Conservation (phyloP, 2,888 invertebrate genomes). For the Esperia sulphurella region DNA sequence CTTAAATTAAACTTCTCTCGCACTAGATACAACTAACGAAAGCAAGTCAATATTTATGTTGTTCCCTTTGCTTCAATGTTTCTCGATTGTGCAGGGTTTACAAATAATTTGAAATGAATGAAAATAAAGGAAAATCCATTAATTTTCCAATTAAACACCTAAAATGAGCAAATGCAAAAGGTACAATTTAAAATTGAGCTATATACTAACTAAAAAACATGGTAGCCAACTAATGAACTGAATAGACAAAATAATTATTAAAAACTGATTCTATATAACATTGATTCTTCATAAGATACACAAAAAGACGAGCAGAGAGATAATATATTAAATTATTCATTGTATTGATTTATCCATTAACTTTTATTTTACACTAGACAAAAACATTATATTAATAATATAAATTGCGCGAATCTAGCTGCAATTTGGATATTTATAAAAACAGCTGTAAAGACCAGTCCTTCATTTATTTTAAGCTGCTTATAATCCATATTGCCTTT, state of each 20-base stretch:
- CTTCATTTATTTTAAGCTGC: neutral
- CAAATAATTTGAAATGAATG: too few species aligned
- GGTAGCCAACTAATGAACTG: constrained; percentile 11
- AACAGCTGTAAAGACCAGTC: constrained; percentile 16
- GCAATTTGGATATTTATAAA: constrained; percentile 21
- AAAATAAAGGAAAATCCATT: neutral
- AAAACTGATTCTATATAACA: constrained; percentile 42
- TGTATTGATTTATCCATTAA: constrained; percentile 9
- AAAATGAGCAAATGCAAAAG: constrained; percentile 63
- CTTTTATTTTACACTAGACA: constrained; percentile 14
- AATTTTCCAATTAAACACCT: constrained; percentile 14
- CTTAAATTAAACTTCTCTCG: neutral
- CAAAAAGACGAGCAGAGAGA: constrained; percentile 4
- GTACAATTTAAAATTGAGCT: constrained; percentile 51
- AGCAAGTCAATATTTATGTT: too few species aligned
- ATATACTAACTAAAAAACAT: constrained; percentile 8
- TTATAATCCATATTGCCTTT: neutral
- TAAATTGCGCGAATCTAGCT: constrained; percentile 33
- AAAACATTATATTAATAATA: constrained; percentile 15
- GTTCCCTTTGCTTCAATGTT: neutral
- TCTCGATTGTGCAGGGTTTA: neutral
- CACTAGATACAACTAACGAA: neutral
- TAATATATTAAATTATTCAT: neutral
- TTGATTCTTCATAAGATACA: constrained; percentile 11
- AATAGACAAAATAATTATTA: constrained; percentile 22